These are phyloP conservation scores for Carettochelys insculpta DNA, from an alignment of 2,113 vertebrate genomes.

Conservation along the genomic window DNA sequence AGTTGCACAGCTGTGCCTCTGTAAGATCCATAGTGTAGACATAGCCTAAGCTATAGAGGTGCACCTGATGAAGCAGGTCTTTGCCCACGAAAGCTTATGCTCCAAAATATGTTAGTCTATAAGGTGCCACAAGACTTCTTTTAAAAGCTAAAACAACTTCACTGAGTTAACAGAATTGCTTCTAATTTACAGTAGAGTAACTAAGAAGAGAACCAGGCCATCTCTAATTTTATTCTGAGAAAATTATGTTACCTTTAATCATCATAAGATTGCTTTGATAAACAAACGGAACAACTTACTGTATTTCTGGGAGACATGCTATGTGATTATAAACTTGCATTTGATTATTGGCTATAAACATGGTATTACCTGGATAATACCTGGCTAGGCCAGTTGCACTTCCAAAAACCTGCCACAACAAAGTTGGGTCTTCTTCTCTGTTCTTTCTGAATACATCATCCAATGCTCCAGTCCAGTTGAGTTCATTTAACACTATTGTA, in stretches of 20 bases:
- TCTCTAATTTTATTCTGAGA: not conserved
- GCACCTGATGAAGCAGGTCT: too few relatives aligned
- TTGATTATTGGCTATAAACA: too few relatives aligned
- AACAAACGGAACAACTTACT: not conserved
- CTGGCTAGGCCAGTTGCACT: constrained; percentile 96
- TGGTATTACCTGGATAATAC: constrained; percentile 95
- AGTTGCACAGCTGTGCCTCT: too few relatives aligned
- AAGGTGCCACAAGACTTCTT: too few relatives aligned
- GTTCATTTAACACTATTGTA: constrained; percentile 94
- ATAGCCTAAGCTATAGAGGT: too few relatives aligned
- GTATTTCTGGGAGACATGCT: not conserved
- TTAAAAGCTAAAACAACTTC: not conserved
- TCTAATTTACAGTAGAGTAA: not conserved
- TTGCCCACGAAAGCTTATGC: too few relatives aligned
- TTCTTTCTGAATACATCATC: constrained; percentile 93
- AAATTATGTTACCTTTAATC: not conserved
- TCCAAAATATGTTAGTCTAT: too few relatives aligned
- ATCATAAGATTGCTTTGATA: not conserved
- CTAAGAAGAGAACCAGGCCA: not conserved
- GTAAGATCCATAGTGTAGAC: too few relatives aligned
- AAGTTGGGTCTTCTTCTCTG: constrained; percentile 91
- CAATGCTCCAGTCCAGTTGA: constrained; percentile 94
- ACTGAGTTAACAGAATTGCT: not conserved
- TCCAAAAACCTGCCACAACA: constrained; percentile 97
- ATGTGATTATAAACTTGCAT: not conserved